phyloP scores from a whole-genome alignment of 2,797 vertebrate genomes.

The Gymnothorax reevesii region DNA sequence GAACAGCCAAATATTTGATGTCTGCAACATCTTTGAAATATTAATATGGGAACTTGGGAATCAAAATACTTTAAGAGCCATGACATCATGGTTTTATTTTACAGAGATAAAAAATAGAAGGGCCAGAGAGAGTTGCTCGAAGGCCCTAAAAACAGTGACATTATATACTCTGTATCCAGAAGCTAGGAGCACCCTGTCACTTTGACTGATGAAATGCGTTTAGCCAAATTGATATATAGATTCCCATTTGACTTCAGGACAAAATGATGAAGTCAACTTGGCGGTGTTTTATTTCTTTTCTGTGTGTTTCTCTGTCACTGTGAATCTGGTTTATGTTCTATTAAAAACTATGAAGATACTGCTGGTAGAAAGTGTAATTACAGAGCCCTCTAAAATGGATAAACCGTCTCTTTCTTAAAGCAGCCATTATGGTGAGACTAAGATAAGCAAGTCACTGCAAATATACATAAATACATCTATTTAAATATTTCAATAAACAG shows the following conservation, averaged over 20 bases:
- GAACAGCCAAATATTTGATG: slow-evolving; percentile 25
- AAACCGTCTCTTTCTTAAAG: neutral
- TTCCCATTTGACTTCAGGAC: slow-evolving; percentile 40
- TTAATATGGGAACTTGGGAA: neutral
- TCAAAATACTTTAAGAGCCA: slow-evolving; percentile 30
- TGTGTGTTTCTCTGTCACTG: slow-evolving; percentile 59
- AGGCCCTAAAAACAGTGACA: slow-evolving; percentile 62
- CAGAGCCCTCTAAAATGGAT: slow-evolving; percentile 20
- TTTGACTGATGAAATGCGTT: slow-evolving; percentile 45
- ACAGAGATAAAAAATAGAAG: slow-evolving; percentile 42
- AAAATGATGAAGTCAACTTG: slow-evolving; percentile 16
- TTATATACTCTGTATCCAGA: slow-evolving; percentile 71
- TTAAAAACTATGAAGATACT: slow-evolving; percentile 33
- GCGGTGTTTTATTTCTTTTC: slow-evolving; percentile 29
- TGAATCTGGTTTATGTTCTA: slow-evolving; percentile 27
- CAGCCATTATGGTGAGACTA: slow-evolving; percentile 38
- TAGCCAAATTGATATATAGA: slow-evolving; percentile 22
- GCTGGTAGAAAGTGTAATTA: slow-evolving; percentile 39
- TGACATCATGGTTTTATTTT: slow-evolving; percentile 52
- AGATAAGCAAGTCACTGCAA: slow-evolving; percentile 43
- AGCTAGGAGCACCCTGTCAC: slow-evolving; percentile 30
- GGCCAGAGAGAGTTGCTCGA: slow-evolving; percentile 50
- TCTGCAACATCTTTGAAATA: slow-evolving; percentile 20
- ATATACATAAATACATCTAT: slow-evolving; percentile 24
- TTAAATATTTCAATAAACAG: slow-evolving; percentile 41